Base-by-base conservation (phyloP, 2,797 vertebrate species). In the Sebastes itinus region DNA sequence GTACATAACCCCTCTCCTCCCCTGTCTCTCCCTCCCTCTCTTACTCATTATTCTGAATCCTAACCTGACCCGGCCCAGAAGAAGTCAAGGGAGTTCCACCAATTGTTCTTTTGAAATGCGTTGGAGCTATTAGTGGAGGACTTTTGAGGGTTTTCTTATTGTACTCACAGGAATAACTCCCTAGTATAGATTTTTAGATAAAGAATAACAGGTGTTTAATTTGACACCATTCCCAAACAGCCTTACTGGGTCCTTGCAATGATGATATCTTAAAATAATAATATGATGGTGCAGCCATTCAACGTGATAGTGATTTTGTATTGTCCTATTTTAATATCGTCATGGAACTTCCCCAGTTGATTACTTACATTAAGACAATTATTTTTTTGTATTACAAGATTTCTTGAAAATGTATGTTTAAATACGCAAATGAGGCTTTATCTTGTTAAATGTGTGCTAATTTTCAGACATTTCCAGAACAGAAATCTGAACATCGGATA, bases 41-140 rank as follows among this genome's bases (percentile, higher is more conserved):
- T 14, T 2, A 1, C 69, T 87, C 75, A 89, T 91, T 94, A 89
- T 92, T 87, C 71, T 82, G 62, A 83, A 54, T 18, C 64, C 30
- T 66, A 65, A 77, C 75, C 81, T n/a, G 25, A 52, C 25, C 59
- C 28, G 6, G 60, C 64, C 87, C 56, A 55, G 67, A 38, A 73
- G 64, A 75, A 69, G 68, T 77, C 54, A 3, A 73, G 76, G 81
- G 84, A 91, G 74, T 94, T 94, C 90, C 90, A 85, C 83, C 86
- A 89, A 92, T 92, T 93, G 91, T 95, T 85, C 65, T 59, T 22
- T 0, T 23, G 38, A 87, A 56, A 59, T 81, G 59, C 72, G 55
- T 76, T 70, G 71, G 76, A 8, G 27, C 33, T 80, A 72, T 90
- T 72, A 81, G 54, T 81, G 90, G 83, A 70, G 30, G 85, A 75